Conservation (phyloP, 2,888 invertebrate genomes). For the Reticulitermes lucifugus region DNA sequence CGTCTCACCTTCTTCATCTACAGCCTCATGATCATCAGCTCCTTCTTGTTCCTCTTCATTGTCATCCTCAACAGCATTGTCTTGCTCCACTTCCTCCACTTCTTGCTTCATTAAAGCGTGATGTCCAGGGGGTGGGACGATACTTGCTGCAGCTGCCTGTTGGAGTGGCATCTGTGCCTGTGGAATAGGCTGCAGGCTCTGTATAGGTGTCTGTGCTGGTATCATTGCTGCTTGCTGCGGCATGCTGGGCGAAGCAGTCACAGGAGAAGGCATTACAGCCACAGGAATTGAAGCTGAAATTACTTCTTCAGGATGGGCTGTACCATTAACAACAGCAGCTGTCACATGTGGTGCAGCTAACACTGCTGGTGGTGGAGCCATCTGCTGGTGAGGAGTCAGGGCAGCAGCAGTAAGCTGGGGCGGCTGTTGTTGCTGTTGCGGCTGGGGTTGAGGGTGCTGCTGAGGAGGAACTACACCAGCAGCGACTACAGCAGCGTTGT, state of each 20-base stretch:
- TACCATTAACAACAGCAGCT: constrained; percentile 62
- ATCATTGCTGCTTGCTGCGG: constrained; percentile 38
- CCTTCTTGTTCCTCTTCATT: constrained; percentile 58
- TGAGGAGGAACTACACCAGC: constrained; percentile 57
- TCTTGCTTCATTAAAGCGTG: constrained; percentile 43
- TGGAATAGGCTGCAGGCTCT: constrained; percentile 4
- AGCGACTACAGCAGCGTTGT: constrained; percentile 58
- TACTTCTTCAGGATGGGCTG: constrained; percentile 63
- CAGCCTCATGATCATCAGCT: constrained; percentile 13
- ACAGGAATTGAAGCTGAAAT: constrained; percentile 50
- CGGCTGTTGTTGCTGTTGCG: background rate
- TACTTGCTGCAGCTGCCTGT: constrained; percentile 55
- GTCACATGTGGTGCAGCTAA: constrained; percentile 56
- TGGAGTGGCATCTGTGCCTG: constrained; percentile 43
- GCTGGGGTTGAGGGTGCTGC: constrained; percentile 16
- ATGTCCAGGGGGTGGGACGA: constrained; percentile 50
- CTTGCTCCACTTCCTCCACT: constrained; percentile 59
- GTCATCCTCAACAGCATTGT: constrained; percentile 60
- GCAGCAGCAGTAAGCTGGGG: constrained; percentile 36
- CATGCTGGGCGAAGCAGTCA: constrained; percentile 32
- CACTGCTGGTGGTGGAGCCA: constrained; percentile 42
- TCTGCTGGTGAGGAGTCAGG: constrained; percentile 36
- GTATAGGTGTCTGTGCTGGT: constrained; percentile 28
- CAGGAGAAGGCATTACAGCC: constrained; percentile 42
- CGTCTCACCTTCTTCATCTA: constrained; percentile 47